These are phyloP conservation scores for Polylopha cassiicola DNA, from an alignment of 2,888 invertebrate genomes.

Conservation along the genomic window DNA sequence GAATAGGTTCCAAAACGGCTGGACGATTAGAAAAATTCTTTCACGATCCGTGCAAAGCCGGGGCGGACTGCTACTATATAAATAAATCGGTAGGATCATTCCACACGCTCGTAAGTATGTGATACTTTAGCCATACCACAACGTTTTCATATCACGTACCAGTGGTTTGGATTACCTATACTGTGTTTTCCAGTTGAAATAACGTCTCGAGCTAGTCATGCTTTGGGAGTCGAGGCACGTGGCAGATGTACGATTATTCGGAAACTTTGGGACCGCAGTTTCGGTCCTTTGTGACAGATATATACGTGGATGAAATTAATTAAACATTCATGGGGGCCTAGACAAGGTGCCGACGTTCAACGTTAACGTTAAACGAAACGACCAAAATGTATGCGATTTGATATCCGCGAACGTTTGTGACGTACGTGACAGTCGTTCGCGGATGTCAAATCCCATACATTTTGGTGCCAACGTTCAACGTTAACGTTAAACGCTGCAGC, in stretches of 20 bases:
- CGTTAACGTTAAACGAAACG: too few species aligned
- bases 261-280: slow-evolving; percentile 44
- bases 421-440: too few species aligned
- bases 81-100: too few species aligned
- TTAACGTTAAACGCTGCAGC: too few species aligned
- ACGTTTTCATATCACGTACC: slow-evolving; percentile 64
- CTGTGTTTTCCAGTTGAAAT: slow-evolving; percentile 52
- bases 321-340: slow-evolving; percentile 2
- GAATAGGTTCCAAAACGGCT: too few species aligned
- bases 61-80: too few species aligned
- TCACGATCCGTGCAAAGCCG: too few species aligned
- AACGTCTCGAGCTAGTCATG: slow-evolving; percentile 39
- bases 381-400: too few species aligned
- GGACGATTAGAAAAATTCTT: too few species aligned
- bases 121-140: slow-evolving; percentile 31
- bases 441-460: too few species aligned
- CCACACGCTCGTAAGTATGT: slow-evolving; percentile 12
- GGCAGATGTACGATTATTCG: slow-evolving; percentile 59
- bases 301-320: slow-evolving; percentile 15
- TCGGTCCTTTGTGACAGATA: slow-evolving; percentile 23
- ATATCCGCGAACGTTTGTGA: too few species aligned
- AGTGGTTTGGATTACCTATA: slow-evolving; percentile 62
- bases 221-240: slow-evolving; percentile 51
- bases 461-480: too few species aligned
- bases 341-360: not conserved